Percentiles rank a stretch among this genome's conserved stretches.
Conservation (phyloP, 2,888 invertebrate genomes). For the Chymomyza procnemis region DNA sequence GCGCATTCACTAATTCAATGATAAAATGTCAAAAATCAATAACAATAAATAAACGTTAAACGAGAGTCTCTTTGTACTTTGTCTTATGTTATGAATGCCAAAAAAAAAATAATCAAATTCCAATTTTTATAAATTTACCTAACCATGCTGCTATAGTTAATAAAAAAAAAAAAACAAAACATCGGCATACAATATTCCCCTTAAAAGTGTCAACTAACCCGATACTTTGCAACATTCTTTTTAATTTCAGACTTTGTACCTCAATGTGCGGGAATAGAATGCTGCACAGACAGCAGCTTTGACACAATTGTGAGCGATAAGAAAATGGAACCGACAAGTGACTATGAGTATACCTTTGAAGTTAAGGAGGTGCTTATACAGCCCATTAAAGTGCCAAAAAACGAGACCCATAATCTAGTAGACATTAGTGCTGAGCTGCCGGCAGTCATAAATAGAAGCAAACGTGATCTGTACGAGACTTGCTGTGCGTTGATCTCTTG, state of each 20-base stretch:
- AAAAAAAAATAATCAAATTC: conserved; percentile 58
- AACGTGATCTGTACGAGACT: conserved; percentile 36
- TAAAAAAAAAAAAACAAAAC: no score
- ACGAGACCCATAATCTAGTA: conserved; percentile 19
- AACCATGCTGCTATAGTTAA: conserved; percentile 32
- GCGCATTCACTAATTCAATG: conserved; percentile 64
- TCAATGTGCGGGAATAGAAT: conserved; percentile 18
- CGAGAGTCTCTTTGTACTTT: conserved; percentile 58
- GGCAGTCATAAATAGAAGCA: background rate
- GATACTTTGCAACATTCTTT: background rate
- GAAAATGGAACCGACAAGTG: no score
- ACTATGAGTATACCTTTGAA: background rate
- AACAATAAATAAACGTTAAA: conserved; percentile 72
- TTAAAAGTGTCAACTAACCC: background rate
- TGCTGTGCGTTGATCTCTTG: conserved; percentile 64
- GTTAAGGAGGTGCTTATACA: background rate
- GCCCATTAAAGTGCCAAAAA: background rate
- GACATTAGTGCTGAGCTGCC: background rate
- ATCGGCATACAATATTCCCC: background rate
- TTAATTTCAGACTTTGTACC: conserved; percentile 24
- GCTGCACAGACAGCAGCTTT: conserved; percentile 33
- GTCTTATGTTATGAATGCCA: conserved; percentile 17
- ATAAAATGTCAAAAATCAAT: conserved; percentile 74
- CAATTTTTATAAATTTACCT: conserved; percentile 69
- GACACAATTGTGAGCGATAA: background rate